Conservation (phyloP, 2,797 vertebrate species). For the Tapera naevia region DNA sequence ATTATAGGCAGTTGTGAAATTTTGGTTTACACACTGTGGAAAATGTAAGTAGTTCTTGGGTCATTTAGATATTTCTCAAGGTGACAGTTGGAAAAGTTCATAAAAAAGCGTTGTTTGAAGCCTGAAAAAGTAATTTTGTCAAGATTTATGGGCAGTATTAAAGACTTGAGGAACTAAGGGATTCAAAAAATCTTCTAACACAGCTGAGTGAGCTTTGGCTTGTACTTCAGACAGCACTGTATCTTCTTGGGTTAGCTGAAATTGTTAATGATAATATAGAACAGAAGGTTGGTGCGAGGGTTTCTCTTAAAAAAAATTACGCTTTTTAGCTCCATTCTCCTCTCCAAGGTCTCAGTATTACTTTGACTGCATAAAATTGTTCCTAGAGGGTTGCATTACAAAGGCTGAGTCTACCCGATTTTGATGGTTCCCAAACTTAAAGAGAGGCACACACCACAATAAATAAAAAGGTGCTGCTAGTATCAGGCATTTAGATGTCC, state of each 20-base stretch:
- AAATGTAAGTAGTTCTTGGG: constrained; percentile 56
- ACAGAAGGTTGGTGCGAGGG: constrained; percentile 19
- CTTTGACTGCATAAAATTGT: constrained; percentile 65
- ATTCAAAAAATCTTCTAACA: constrained; percentile 58
- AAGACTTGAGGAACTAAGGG: constrained; percentile 62
- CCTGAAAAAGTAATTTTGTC: constrained; percentile 62
- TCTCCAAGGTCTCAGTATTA: constrained; percentile 60
- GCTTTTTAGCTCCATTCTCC: constrained; percentile 52
- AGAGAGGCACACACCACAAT: constrained; percentile 42
- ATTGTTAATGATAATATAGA: constrained; percentile 60
- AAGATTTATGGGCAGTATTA: constrained; percentile 55
- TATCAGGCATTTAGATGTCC: constrained; percentile 57
- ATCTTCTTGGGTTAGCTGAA: constrained; percentile 62
- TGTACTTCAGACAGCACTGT: constrained; percentile 36
- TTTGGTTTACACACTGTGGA: constrained; percentile 45
- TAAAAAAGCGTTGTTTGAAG: constrained; percentile 62
- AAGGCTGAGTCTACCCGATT: constrained; percentile 55
- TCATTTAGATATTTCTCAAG: constrained; percentile 65
- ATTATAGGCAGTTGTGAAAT: constrained; percentile 57
- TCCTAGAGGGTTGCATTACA: constrained; percentile 65
- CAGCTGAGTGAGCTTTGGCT: constrained; percentile 38
- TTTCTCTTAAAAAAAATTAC: constrained; percentile 58
- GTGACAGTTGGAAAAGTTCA: constrained; percentile 59
- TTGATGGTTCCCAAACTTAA: constrained; percentile 67
- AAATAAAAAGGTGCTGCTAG: constrained; percentile 43